Evolutionary conservation across 2,888 invertebrate genomes (phyloP).

Genomic region (Epinotia nisella): DNA sequence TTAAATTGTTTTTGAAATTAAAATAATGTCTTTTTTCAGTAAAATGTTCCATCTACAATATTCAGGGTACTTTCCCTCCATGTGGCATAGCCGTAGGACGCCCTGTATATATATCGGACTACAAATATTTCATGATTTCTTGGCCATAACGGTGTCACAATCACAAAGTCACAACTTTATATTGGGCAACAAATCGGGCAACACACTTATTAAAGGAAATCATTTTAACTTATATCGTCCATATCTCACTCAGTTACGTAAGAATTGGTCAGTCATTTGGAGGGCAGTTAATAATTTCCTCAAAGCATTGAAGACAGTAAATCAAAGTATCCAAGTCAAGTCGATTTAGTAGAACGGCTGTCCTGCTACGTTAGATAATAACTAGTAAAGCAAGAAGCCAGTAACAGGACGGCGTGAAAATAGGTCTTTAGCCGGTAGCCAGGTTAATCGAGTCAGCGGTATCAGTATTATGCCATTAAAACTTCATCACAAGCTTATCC

Average conservation of each 20-base stretch:
- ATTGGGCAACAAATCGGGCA: conserved; percentile 42
- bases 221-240: conserved; percentile 1
- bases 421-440: conserved; percentile 72
- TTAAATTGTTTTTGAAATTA: too few relatives aligned
- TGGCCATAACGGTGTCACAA: not conserved
- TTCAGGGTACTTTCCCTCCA: too few relatives aligned
- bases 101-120: too few relatives aligned
- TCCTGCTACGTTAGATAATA: conserved; percentile 64
- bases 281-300: conserved; percentile 32
- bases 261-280: conserved; percentile 27
- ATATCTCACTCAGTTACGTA: conserved; percentile 10
- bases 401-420: conserved; percentile 64
- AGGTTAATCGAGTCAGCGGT: conserved; percentile 78
- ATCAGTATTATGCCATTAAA: conserved; percentile 81
- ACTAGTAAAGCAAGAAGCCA: conserved; percentile 62
- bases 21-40: too few relatives aligned
- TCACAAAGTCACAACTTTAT: conserved; percentile 2
- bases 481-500: conserved; percentile 74
- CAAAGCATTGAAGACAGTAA: conserved; percentile 32
- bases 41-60: too few relatives aligned
- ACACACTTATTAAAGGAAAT: conserved; percentile 7
- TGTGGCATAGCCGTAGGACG: too few relatives aligned
- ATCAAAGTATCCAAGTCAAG: conserved; percentile 64
- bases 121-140: too few relatives aligned
- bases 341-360: conserved; percentile 53